A percentile compares a stretch with the other conserved stretches of the same genome.
These are phyloP conservation scores for Chrysaora quinquecirrha DNA, from an alignment of 30 jellyfish, hydroid and myxozoan genomes.

Conservation along the genomic window DNA sequence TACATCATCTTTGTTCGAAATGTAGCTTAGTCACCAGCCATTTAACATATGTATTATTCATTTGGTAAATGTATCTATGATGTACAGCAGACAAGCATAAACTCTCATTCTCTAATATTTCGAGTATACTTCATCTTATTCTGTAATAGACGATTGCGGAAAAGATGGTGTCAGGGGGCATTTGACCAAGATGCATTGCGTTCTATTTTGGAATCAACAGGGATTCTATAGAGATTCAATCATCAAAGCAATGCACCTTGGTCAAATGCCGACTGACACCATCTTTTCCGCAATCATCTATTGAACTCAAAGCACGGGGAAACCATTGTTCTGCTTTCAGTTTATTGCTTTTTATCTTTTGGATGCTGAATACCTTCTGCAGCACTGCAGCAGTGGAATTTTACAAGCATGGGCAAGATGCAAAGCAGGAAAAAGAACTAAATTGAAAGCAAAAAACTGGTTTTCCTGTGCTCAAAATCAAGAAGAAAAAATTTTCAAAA, in stretches of 20 bases:
- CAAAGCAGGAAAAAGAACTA: conserved; percentile 1
- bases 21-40: conserved; percentile 5
- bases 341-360: background rate
- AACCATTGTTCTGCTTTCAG: conserved; percentile 2
- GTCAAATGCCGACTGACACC: conserved; percentile 6
- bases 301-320: conserved; percentile 5
- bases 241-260: conserved; percentile 4
- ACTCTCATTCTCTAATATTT: background rate
- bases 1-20: background rate
- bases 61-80: background rate
- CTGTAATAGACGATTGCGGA: too few relatives aligned
- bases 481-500: background rate
- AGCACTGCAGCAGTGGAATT: conserved; percentile 5
- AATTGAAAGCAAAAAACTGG: background rate
- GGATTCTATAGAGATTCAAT: background rate
- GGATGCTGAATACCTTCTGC: conserved; percentile 5
- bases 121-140: background rate
- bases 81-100: conserved; percentile 2
- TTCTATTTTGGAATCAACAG: background rate
- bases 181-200: conserved; percentile 4
- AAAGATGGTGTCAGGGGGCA: conserved; percentile 8
- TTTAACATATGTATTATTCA: background rate
- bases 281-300: conserved; percentile 1
- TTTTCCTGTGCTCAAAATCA: background rate
- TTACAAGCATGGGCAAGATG: conserved; percentile 1